Percentiles rank a stretch among this genome's conserved stretches.
These are phyloP conservation scores for Drosophila mettleri DNA, from an alignment of 2,888 invertebrate genomes.

Conservation along the genomic window DNA sequence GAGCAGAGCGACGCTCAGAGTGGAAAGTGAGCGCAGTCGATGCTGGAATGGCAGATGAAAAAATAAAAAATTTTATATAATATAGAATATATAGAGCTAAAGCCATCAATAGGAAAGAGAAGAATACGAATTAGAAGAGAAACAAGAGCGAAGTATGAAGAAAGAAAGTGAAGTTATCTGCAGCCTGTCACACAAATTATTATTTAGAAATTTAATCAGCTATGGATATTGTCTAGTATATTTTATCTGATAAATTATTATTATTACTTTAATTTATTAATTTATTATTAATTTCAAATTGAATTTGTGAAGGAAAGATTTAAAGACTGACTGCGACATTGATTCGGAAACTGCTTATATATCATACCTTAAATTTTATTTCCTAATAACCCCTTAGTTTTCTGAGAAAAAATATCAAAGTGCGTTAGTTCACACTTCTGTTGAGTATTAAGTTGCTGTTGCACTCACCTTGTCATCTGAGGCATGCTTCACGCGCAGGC, in stretches of 20 bases:
- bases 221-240: no score
- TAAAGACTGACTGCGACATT: no score
- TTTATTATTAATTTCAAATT: no score
- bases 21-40: conserved; percentile 89
- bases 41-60: conserved; percentile 84
- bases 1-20: conserved; percentile 88
- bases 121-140: no score
- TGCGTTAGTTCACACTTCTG: background rate
- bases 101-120: no score
- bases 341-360: no score
- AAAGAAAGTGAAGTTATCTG: no score
- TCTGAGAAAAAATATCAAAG: background rate
- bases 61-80: background rate
- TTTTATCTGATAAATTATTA: no score
- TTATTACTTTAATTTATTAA: no score
- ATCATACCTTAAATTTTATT: background rate
- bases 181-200: no score
- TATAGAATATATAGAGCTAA: background rate
- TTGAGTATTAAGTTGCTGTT: background rate
- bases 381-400: background rate
- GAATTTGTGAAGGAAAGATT: no score
- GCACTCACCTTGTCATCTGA: conserved; percentile 86
- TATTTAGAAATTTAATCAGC: background rate
- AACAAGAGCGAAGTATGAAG: no score
- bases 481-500: conserved; percentile 72